A percentile compares a stretch with the other conserved stretches of the same genome.
Conservation (phyloP, 2,888 invertebrate genomes). For the Cheilosia urbana region DNA sequence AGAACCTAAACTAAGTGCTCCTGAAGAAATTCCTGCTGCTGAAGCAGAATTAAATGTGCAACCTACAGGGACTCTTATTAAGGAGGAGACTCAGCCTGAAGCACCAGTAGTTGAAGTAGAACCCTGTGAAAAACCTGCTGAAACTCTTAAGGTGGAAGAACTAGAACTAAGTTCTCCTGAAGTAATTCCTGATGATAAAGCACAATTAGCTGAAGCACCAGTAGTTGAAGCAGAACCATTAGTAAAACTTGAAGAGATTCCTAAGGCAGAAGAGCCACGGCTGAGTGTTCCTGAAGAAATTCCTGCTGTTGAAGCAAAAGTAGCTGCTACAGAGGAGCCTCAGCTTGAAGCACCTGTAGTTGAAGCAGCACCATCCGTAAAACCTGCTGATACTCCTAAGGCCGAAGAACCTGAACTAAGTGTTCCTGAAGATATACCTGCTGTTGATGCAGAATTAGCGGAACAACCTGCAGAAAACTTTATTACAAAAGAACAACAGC, state of each 20-base stretch:
- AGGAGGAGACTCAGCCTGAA: too few species aligned
- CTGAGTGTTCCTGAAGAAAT: not conserved
- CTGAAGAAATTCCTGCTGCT: not conserved
- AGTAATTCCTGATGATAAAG: not conserved
- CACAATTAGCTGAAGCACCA: accelerated
- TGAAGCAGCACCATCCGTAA: too few species aligned
- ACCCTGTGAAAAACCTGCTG: not conserved
- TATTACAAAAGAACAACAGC: not conserved
- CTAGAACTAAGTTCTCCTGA: not conserved
- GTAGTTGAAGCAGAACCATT: not conserved
- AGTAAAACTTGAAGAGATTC: not conserved
- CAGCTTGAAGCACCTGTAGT: too few species aligned
- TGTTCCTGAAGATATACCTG: too few species aligned
- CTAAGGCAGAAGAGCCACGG: not conserved
- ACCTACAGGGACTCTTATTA: not conserved
- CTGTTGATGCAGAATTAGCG: too few species aligned
- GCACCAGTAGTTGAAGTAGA: too few species aligned
- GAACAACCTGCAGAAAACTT: too few species aligned
- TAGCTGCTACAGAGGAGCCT: not conserved
- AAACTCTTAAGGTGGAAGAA: not conserved
- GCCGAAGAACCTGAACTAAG: too few species aligned
- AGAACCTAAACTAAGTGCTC: not conserved
- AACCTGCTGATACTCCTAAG: too few species aligned
- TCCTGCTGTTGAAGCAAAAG: not conserved
- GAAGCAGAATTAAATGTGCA: not conserved